Evolutionary conservation across 1,140 invertebrate genomes (phyloP).

Genomic region (Diabrotica undecimpunctata): DNA sequence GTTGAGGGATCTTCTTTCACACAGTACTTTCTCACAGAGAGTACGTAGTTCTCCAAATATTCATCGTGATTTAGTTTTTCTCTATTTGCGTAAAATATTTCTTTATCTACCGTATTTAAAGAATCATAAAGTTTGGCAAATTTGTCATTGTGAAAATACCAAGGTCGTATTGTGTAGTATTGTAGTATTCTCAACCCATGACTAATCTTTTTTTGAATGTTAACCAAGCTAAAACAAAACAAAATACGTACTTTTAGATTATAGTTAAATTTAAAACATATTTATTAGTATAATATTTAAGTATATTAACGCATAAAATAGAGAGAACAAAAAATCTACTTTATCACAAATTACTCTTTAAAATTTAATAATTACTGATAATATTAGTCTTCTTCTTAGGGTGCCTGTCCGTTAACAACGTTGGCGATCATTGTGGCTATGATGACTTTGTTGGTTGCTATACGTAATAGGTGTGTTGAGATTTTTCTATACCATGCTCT

Average conservation of each 20-base stretch:
- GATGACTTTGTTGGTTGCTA: no score
- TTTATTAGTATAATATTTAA: no score
- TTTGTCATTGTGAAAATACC: slow-evolving; percentile 75
- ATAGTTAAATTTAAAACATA: no score
- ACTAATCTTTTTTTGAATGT: slow-evolving; percentile 61
- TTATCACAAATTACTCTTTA: no score
- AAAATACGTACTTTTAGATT: background rate
- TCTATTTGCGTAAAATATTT: slow-evolving; percentile 58
- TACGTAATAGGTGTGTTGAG: no score
- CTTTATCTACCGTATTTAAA: slow-evolving; percentile 58
- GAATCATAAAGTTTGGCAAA: slow-evolving; percentile 58
- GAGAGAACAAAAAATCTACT: no score
- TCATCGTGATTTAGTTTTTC: slow-evolving; percentile 61
- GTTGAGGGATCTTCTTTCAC: slow-evolving; percentile 75
- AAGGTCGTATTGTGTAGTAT: slow-evolving; percentile 83
- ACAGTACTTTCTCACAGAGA: slow-evolving; percentile 68
- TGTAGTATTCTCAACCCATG: slow-evolving; percentile 65
- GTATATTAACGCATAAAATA: no score
- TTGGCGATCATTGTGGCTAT: no score
- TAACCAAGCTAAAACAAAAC: slow-evolving; percentile 56
- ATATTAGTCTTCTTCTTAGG: no score
- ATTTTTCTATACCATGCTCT: no score
- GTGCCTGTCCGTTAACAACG: no score
- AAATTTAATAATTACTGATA: no score
- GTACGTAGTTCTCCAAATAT: slow-evolving; percentile 68